Conservation (phyloP, 2,113 vertebrate species). For the Caracal caracal region DNA sequence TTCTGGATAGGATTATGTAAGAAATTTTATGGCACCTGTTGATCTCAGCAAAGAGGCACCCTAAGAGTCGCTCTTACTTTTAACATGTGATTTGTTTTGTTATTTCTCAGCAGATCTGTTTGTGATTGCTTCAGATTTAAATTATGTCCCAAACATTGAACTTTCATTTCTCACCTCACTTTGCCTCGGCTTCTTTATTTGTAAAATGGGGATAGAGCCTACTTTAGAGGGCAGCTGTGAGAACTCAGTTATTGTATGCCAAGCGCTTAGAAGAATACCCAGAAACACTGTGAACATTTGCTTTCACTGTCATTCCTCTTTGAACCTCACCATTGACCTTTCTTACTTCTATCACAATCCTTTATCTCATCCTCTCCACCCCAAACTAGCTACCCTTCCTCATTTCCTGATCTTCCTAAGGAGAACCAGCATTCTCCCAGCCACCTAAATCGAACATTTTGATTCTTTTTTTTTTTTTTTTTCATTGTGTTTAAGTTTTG, state of each 20-base stretch:
- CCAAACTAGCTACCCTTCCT: neutral
- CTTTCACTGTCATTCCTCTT: neutral
- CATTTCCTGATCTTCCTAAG: neutral
- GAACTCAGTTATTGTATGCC: neutral
- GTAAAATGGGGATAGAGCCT: neutral
- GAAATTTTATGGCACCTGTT: neutral
- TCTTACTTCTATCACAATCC: neutral
- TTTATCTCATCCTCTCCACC: neutral
- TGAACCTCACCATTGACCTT: neutral
- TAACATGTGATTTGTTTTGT: neutral
- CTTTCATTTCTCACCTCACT: neutral
- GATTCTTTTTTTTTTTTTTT: neutral
- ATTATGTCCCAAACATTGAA: neutral
- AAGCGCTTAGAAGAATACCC: neutral
- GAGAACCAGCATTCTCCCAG: neutral
- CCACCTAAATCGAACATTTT: neutral
- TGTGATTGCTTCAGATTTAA: slow-evolving; percentile 12
- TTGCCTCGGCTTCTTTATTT: neutral
- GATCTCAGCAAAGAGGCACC: neutral
- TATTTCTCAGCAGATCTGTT: slow-evolving; percentile 10
- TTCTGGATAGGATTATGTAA: neutral
- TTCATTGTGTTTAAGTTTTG: no score
- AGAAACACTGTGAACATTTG: neutral
- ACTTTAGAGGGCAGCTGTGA: neutral
- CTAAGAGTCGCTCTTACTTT: neutral